Conservation (phyloP, 2,113 vertebrate species). For the Pao palembangensis region DNA sequence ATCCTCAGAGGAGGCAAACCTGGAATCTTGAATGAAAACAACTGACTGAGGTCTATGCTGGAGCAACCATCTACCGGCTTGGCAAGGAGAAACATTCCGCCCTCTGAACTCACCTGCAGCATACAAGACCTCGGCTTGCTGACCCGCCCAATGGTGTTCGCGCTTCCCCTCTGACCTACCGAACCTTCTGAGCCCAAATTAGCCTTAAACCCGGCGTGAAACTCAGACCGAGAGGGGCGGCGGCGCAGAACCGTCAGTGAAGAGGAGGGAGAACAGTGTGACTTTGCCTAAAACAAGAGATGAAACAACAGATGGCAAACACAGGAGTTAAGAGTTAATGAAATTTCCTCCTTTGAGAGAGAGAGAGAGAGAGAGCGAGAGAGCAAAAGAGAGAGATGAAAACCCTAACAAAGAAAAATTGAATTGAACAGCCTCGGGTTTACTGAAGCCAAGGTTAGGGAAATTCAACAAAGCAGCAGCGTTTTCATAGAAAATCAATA, state of each 20-base stretch:
- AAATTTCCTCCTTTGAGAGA: conserved; percentile 39
- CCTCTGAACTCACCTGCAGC: conserved; percentile 52
- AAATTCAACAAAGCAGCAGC: conserved; percentile 63
- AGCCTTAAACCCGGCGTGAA: conserved; percentile 56
- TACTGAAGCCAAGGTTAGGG: conserved; percentile 56
- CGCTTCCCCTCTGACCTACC: conserved; percentile 46
- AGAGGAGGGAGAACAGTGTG: conserved; percentile 3
- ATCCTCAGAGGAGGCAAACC: no score
- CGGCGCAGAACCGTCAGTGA: conserved; percentile 28
- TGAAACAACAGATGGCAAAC: conserved; percentile 44
- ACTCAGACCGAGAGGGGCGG: conserved; percentile 38
- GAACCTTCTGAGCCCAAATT: conserved; percentile 50
- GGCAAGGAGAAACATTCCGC: conserved; percentile 37
- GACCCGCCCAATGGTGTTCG: conserved; percentile 38
- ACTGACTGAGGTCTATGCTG: conserved; percentile 3
- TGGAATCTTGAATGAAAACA: neutral
- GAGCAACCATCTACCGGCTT: conserved; percentile 38
- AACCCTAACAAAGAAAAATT: conserved; percentile 49
- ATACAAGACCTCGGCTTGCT: conserved; percentile 25
- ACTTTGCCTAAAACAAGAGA: neutral
- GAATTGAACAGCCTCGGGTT: conserved; percentile 52
- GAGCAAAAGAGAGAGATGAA: conserved; percentile 24
- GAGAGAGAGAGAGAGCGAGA: conserved; percentile 10
- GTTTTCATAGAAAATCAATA: conserved; percentile 71
- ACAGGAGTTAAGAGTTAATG: conserved; percentile 46